phyloP scores from a whole-genome alignment of 2,888 invertebrate species.

The Mimachlamys varia region DNA sequence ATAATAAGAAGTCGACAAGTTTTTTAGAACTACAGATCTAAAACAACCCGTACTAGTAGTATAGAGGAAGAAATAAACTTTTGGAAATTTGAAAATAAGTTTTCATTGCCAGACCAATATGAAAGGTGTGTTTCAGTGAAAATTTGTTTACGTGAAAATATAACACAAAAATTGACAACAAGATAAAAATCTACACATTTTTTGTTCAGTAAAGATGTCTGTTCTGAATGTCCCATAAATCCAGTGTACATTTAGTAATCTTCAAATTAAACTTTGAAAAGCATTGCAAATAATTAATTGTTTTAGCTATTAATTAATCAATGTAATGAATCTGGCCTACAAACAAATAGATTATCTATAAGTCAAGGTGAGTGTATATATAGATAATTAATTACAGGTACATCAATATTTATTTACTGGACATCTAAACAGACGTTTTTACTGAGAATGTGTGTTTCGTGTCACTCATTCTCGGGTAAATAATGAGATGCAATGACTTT shows the following conservation, averaged over 20 bases:
- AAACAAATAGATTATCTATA: background rate
- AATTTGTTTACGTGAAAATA: background rate
- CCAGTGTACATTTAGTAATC: too few relatives aligned
- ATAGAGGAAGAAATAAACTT: too few relatives aligned
- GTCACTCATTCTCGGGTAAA: background rate
- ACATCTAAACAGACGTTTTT: constrained; percentile 11
- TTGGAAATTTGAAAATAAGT: too few relatives aligned
- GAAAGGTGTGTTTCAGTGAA: background rate
- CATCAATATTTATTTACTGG: background rate
- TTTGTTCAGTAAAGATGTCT: constrained; percentile 10
- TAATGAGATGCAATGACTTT: background rate
- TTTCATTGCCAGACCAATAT: background rate
- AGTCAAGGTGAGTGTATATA: background rate
- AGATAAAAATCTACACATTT: background rate
- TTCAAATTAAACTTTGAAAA: too few relatives aligned
- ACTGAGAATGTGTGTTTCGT: background rate
- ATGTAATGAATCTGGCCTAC: background rate
- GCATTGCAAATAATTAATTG: too few relatives aligned
- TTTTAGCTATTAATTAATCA: too few relatives aligned
- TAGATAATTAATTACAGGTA: background rate
- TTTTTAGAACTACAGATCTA: too few relatives aligned
- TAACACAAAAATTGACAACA: background rate
- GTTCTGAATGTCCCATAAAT: background rate
- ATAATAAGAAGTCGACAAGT: too few relatives aligned
- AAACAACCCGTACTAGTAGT: too few relatives aligned